phyloP scores from a whole-genome alignment of 2,113 vertebrate genomes.

The Scomber colias region DNA sequence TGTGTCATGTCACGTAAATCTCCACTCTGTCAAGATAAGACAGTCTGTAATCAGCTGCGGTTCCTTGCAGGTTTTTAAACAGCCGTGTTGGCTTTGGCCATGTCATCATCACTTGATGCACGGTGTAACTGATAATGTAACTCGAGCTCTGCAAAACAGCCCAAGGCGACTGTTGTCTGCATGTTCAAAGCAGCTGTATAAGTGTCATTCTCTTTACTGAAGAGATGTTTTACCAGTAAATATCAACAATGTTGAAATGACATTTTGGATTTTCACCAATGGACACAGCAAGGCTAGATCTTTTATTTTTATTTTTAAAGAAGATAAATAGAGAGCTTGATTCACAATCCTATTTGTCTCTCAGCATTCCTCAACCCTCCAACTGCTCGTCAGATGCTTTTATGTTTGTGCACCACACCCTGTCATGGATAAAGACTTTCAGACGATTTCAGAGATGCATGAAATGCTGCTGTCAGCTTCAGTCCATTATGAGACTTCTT shows the following conservation, averaged over 20 bases:
- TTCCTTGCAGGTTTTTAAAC: conserved; percentile 40
- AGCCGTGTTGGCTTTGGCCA: conserved; percentile 42
- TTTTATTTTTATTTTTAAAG: too few species aligned
- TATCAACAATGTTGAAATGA: neutral
- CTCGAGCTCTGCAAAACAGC: conserved; percentile 34
- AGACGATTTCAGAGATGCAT: neutral
- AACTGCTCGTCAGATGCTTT: neutral
- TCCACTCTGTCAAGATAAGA: neutral
- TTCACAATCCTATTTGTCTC: conserved; percentile 14
- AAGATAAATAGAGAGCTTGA: neutral
- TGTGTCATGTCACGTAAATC: conserved; percentile 17
- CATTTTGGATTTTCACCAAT: neutral
- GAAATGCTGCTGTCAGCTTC: neutral
- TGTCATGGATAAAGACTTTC: neutral
- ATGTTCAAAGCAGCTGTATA: neutral
- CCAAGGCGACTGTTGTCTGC: neutral
- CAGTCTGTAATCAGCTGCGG: conserved; percentile 30
- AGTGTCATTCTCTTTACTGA: neutral
- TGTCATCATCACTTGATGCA: conserved; percentile 34
- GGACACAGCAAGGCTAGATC: neutral
- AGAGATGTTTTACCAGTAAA: neutral
- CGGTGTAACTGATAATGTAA: conserved; percentile 63
- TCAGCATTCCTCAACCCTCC: conserved; percentile 26
- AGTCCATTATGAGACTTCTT: neutral
- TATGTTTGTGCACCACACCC: conserved; percentile 10